Conservation (phyloP, 2,113 vertebrate species). For the Thryonomys swinderianus region DNA sequence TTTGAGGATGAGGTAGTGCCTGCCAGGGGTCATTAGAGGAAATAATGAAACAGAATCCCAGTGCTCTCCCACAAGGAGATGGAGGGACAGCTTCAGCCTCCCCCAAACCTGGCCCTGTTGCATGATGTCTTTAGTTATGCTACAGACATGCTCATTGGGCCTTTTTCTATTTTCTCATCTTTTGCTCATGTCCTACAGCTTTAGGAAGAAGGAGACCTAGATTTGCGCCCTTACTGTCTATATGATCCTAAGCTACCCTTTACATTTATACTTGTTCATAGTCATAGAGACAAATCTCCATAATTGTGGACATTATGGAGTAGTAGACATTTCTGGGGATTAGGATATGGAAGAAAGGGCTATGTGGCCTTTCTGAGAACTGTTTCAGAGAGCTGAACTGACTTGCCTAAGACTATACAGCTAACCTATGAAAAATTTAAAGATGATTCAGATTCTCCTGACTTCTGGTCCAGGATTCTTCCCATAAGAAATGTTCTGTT, state of each 20-base stretch:
- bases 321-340: neutral
- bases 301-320: neutral
- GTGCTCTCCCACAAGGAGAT: neutral
- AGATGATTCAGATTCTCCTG: neutral
- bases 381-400: neutral
- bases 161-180: neutral
- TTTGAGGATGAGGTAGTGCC: conserved; percentile 26
- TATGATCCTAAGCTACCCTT: neutral
- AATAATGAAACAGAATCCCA: conserved; percentile 49
- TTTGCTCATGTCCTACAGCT: neutral
- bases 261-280: neutral
- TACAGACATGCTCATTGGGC: neutral
- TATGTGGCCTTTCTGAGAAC: neutral
- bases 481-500: neutral
- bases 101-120: neutral
- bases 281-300: neutral
- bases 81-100: neutral
- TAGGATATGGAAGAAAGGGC: neutral
- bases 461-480: neutral
- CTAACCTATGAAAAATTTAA: neutral
- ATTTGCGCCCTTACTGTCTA: neutral
- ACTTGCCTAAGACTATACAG: neutral
- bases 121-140: neutral
- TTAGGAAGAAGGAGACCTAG: neutral
- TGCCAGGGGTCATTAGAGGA: conserved; percentile 31